phyloP scores from a whole-genome alignment of 1,140 invertebrate genomes.

The Calephelis virginiensis region DNA sequence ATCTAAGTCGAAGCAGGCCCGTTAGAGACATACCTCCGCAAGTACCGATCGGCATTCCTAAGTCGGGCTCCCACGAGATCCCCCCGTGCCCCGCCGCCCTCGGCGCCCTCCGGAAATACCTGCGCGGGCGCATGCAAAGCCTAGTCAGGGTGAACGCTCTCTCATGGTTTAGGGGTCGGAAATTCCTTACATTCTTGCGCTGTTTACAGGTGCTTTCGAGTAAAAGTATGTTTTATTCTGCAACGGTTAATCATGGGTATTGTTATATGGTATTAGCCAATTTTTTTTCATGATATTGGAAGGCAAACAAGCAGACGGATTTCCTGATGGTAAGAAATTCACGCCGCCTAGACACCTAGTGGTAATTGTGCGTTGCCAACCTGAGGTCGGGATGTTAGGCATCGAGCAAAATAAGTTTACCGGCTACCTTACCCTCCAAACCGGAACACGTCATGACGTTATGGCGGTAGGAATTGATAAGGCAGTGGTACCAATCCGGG shows the following conservation, averaged over 20 bases:
- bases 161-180: constrained; percentile 38
- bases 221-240: not conserved
- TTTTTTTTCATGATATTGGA: no score
- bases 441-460: no score
- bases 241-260: not conserved
- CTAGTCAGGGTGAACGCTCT: constrained; percentile 50
- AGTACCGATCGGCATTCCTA: constrained; percentile 53
- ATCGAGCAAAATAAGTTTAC: no score
- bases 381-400: no score
- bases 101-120: constrained; percentile 47
- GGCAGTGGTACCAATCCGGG: no score
- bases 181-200: constrained; percentile 32
- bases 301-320: no score
- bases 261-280: no score
- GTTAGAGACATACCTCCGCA: constrained; percentile 37
- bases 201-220: constrained; percentile 24
- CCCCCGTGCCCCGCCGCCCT: constrained; percentile 21
- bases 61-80: constrained; percentile 42
- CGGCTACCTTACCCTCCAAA: no score
- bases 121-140: constrained; percentile 54
- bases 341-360: no score
- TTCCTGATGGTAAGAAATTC: no score
- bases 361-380: no score
- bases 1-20: constrained; percentile 29
- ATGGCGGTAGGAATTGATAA: no score